A percentile compares a stretch with the other conserved stretches of the same genome.
Conservation (phyloP, 2,113 vertebrate genomes). For the Podarcis raffonei region DNA sequence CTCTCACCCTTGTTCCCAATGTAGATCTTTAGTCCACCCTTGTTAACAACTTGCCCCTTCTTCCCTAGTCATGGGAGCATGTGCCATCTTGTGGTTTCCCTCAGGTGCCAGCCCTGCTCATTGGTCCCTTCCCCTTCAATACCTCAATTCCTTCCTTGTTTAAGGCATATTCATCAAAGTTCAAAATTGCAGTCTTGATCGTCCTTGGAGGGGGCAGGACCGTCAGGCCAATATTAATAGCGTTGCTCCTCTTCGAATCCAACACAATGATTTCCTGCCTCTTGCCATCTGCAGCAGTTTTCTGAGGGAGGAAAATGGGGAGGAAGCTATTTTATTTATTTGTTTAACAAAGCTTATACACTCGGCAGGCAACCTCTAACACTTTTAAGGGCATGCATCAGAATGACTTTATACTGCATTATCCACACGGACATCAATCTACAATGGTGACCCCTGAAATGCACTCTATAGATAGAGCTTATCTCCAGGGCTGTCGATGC, state of each 20-base stretch:
- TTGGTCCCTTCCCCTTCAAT: conserved; percentile 46
- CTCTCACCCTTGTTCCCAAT: too few relatives aligned
- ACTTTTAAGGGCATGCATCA: too few relatives aligned
- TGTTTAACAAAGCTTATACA: too few relatives aligned
- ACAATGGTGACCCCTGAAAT: too few relatives aligned
- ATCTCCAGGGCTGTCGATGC: not conserved
- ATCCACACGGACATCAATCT: not conserved
- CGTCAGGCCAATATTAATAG: conserved; percentile 96
- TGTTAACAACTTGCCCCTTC: too few relatives aligned
- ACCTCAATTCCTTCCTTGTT: conserved; percentile 99
- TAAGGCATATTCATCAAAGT: conserved; percentile 98
- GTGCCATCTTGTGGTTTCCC: too few relatives aligned
- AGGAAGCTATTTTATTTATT: conserved; percentile 2
- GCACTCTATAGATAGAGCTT: too few relatives aligned
- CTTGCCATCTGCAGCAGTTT: conserved; percentile 95
- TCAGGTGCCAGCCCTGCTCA: too few relatives aligned
- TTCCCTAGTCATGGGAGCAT: too few relatives aligned
- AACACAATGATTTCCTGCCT: conserved; percentile 95
- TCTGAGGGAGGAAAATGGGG: conserved; percentile 77
- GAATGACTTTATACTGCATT: not conserved
- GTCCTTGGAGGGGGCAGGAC: conserved; percentile 96
- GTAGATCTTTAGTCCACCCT: too few relatives aligned
- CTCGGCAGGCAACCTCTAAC: too few relatives aligned
- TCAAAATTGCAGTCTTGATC: conserved; percentile 97
- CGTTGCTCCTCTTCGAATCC: conserved; percentile 96